Conservation (phyloP, 2,888 invertebrate genomes). For the Ommatoiulus sabulosus region DNA sequence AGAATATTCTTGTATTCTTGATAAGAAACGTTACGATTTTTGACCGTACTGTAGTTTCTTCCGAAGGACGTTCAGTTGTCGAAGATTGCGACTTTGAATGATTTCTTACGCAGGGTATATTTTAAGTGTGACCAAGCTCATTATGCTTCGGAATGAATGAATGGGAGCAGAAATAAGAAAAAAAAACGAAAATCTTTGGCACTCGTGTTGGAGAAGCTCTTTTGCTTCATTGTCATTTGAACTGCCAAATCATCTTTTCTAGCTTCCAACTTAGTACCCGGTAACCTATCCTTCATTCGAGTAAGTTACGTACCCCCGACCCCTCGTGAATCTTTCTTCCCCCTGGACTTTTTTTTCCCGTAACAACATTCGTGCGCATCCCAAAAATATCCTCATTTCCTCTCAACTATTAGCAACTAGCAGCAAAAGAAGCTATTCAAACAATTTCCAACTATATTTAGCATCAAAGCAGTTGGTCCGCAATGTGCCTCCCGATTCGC, state of each 20-base stretch:
- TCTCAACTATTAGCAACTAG: conserved; percentile 1
- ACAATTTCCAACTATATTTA: background rate
- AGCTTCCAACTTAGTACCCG: background rate
- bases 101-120: too few relatives aligned
- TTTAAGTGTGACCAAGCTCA: background rate
- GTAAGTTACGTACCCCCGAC: too few relatives aligned
- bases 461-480: conserved; percentile 1
- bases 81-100: too few relatives aligned
- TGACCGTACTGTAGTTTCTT: too few relatives aligned
- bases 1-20: too few relatives aligned
- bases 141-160: background rate
- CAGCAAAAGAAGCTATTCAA: background rate
- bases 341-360: background rate
- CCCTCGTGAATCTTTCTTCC: background rate
- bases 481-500: background rate
- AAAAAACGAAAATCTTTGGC: background rate
- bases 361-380: background rate
- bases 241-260: background rate
- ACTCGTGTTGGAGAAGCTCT: background rate
- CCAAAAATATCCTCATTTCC: background rate
- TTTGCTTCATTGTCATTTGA: background rate
- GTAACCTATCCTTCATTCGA: background rate
- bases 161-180: background rate
- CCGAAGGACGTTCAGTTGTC: too few relatives aligned
- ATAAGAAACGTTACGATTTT: too few relatives aligned